Evolutionary conservation across 2,113 vertebrate species (phyloP), one percentile per base, ranked within the genome.

Genomic region (Lanius collurio): DNA sequence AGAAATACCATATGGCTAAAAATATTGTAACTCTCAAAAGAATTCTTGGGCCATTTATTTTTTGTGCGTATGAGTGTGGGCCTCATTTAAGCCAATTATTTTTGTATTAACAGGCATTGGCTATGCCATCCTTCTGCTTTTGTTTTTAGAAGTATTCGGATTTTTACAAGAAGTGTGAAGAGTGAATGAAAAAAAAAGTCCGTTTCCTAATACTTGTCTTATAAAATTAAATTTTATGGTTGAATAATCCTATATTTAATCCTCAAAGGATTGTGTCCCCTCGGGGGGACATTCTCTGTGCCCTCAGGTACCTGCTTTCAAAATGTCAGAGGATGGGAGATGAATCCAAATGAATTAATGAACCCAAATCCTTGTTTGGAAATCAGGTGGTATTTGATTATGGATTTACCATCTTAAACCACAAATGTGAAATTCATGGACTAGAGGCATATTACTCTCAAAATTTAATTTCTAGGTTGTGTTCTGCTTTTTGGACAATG

Each of bases 111-210:
- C 28, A 88, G 68, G 65, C 93, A 92, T 91, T 91, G 80, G 83
- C 83, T 93, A 71, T 97, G 78, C 93, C 55, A 68, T 95, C 95
- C 93, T 97, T 98, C 93, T 97, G 96, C 90, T 90, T 96, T 44
- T 97, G 97, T 96, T 97, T 98, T 97, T 97, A 91, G 95, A 96
- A 95, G 56, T 94, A 92, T 90, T 93, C 76, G 67, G 88, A 90
- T 97, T 96, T 96, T 96, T 96, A 83, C 57, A 96, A 70, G 77
- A 98, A 95, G 95, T 95, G 84, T 95, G 95, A 97, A 94, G 95
- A 97, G 56, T n/a, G 33, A 78, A 89, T 83, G 68, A 77, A 69
- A 86, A 89, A 96, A 91, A 39, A 96, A 97, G 94, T 92, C 67
- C 9, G 42, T 89, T 69, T 96, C 70, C 76, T 67, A 81, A 8